A percentile compares a stretch with the other conserved stretches of the same genome.
Conservation (phyloP, 2,113 vertebrate genomes). For the Bombycilla garrulus region DNA sequence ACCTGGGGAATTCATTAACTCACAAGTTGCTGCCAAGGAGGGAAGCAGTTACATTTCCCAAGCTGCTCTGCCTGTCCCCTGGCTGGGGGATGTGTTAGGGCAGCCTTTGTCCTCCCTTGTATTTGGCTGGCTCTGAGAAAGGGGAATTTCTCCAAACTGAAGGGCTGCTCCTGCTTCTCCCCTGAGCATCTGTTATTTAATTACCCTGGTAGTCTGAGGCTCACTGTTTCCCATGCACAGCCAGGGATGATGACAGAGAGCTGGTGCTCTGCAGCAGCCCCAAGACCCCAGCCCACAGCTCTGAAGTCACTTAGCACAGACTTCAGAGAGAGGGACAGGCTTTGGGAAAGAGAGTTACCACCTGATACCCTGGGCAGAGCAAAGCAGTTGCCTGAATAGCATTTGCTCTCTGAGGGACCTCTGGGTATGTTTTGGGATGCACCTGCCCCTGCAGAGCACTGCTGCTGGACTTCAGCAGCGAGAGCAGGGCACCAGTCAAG, state of each 20-base stretch:
- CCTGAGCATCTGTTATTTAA: neutral
- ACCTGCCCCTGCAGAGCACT: neutral
- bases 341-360: neutral
- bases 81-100: neutral
- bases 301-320: neutral
- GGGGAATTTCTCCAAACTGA: neutral
- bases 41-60: neutral
- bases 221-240: neutral
- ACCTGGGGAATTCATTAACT: slow-evolving; percentile 56
- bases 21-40: slow-evolving; percentile 3
- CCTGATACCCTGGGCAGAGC: neutral
- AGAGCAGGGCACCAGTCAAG: neutral
- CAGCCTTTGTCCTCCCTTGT: neutral
- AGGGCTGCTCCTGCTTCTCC: neutral
- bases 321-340: neutral
- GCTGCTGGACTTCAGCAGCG: neutral
- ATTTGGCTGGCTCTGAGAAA: slow-evolving; percentile 4
- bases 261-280: neutral
- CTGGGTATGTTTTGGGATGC: neutral
- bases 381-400: neutral
- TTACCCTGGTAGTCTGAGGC: neutral
- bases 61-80: neutral
- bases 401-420: neutral
- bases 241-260: neutral
- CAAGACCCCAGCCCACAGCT: neutral